A percentile compares a stretch with the other conserved stretches of the same genome.
Conservation (phyloP, 2,888 invertebrate genomes). For the Eustalomyia histrio region DNA sequence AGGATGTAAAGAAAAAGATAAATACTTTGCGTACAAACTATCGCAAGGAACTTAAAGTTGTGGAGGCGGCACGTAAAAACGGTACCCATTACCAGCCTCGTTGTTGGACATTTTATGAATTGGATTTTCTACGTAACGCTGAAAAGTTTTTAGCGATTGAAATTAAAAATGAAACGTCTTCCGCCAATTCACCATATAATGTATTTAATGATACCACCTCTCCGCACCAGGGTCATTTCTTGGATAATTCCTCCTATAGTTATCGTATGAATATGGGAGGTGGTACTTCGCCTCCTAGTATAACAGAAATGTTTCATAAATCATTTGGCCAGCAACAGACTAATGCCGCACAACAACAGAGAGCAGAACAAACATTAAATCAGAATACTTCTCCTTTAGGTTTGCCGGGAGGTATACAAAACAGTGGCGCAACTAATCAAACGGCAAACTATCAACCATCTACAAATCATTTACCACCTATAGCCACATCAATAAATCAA, state of each 20-base stretch:
- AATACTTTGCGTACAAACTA: slow-evolving; percentile 77
- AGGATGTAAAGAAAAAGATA: slow-evolving; percentile 78
- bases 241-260: slow-evolving; percentile 69
- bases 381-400: slow-evolving; percentile 28
- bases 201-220: slow-evolving; percentile 69
- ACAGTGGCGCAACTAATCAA: neutral
- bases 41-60: slow-evolving; percentile 77
- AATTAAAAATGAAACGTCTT: slow-evolving; percentile 64
- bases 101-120: slow-evolving; percentile 75
- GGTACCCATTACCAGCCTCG: slow-evolving; percentile 74
- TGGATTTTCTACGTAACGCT: slow-evolving; percentile 75
- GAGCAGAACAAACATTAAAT: slow-evolving; percentile 64
- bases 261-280: slow-evolving; percentile 60
- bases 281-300: slow-evolving; percentile 69
- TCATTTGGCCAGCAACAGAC: slow-evolving; percentile 71
- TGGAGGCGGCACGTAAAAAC: slow-evolving; percentile 73
- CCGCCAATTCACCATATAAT: slow-evolving; percentile 68
- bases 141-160: slow-evolving; percentile 76
- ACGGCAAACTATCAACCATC: slow-evolving; percentile 30
- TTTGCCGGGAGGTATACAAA: slow-evolving; percentile 44
- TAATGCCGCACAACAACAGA: slow-evolving; percentile 66
- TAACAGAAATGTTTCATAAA: slow-evolving; percentile 76
- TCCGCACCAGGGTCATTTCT: slow-evolving; percentile 69
- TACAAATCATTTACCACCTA: slow-evolving; percentile 17
- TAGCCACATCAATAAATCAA: neutral